Percentiles rank a stretch among this genome's conserved stretches.
These are phyloP conservation scores for Cryptoprocta ferox DNA, from an alignment of 2,797 vertebrate species.

Conservation along the genomic window DNA sequence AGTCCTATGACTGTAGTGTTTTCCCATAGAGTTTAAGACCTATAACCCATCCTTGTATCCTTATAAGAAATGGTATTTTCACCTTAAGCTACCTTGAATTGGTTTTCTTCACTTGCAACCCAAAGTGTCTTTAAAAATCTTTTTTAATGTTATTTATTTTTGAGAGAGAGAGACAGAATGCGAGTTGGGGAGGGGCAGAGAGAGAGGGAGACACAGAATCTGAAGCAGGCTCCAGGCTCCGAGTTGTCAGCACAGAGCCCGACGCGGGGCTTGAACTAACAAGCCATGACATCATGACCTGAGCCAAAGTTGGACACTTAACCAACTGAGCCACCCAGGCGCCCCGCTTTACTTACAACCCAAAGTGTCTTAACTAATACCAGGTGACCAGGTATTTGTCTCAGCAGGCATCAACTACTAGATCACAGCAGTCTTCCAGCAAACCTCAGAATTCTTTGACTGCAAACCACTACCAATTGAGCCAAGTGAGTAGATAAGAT, in stretches of 20 bases:
- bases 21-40: constrained; percentile 20
- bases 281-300: too few species aligned
- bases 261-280: too few species aligned
- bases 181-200: too few species aligned
- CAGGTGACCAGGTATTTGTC: not conserved
- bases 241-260: too few species aligned
- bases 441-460: constrained; percentile 12
- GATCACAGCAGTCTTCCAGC: constrained; percentile 2
- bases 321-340: too few species aligned
- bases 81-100: not conserved
- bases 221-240: too few species aligned
- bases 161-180: too few species aligned
- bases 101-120: not conserved
- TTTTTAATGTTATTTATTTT: too few species aligned
- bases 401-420: constrained; percentile 54
- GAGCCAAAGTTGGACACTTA: too few species aligned
- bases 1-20: not conserved
- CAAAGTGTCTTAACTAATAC: constrained; percentile 15
- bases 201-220: too few species aligned
- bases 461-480: constrained; percentile 27
- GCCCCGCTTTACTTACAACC: not conserved
- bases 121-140: too few species aligned
- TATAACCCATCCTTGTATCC: not conserved
- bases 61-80: constrained; percentile 29
- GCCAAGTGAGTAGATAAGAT: constrained; percentile 33